Evolutionary conservation across 2,888 invertebrate genomes (phyloP).

Genomic region (Trichacis sp.): DNA sequence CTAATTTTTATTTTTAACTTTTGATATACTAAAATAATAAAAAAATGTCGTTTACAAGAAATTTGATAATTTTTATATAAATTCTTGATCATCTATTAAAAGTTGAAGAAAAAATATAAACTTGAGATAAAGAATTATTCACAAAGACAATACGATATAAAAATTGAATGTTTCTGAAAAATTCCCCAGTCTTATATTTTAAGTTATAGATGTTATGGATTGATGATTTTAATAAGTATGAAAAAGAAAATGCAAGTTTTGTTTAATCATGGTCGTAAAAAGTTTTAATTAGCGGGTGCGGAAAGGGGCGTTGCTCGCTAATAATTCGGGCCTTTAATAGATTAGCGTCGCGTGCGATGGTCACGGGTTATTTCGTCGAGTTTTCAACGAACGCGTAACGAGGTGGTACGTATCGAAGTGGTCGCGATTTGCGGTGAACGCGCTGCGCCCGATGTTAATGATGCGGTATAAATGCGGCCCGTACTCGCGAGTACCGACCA

Average conservation of each 20-base stretch:
- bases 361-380: slow-evolving; percentile 39
- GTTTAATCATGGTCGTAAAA: not conserved
- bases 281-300: not conserved
- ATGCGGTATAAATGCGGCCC: slow-evolving; percentile 41
- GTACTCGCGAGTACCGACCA: slow-evolving; percentile 24
- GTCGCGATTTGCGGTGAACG: slow-evolving; percentile 42
- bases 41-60: too few relatives aligned
- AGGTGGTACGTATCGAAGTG: slow-evolving; percentile 40
- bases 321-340: slow-evolving; percentile 30
- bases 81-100: too few relatives aligned
- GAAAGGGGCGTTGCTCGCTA: not conserved
- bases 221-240: too few relatives aligned
- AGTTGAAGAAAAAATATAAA: too few relatives aligned
- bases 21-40: too few relatives aligned
- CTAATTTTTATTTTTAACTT: too few relatives aligned
- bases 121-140: too few relatives aligned
- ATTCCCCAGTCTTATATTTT: too few relatives aligned
- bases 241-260: not conserved
- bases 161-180: too few relatives aligned
- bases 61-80: too few relatives aligned
- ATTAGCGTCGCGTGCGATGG: slow-evolving; percentile 34
- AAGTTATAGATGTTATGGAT: too few relatives aligned
- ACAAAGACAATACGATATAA: too few relatives aligned
- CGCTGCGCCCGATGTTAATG: slow-evolving; percentile 42
- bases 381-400: slow-evolving; percentile 42